These are phyloP conservation scores for Etheostoma nigrum DNA, from an alignment of 2,797 vertebrate species.

Conservation along the genomic window DNA sequence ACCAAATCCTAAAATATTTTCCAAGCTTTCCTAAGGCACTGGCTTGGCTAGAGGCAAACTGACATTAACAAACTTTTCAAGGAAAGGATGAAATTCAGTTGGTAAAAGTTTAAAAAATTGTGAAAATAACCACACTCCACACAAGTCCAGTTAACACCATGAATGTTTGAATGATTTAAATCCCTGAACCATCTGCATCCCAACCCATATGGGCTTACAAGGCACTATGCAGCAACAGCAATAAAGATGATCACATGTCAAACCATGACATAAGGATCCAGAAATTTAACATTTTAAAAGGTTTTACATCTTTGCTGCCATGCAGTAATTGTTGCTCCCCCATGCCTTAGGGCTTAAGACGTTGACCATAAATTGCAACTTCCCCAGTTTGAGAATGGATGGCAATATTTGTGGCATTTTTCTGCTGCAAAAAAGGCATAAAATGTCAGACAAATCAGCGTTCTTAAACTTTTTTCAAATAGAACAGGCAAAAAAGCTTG, in stretches of 20 bases:
- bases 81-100: constrained; percentile 1
- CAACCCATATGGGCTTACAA: neutral
- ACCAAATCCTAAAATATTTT: constrained; percentile 26
- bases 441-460: neutral
- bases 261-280: neutral
- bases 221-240: neutral
- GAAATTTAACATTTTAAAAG: neutral
- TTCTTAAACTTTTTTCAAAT: neutral
- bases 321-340: neutral
- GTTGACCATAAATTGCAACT: neutral
- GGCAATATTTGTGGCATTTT: neutral
- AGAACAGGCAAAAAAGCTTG: neutral
- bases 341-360: neutral
- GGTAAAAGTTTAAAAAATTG: constrained; percentile 7
- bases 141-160: neutral
- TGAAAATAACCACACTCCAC: neutral
- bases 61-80: constrained; percentile 15
- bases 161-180: neutral
- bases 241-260: too few relatives aligned
- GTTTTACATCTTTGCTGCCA: neutral
- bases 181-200: neutral
- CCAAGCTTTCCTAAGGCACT: constrained; percentile 21
- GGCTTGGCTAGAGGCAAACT: constrained; percentile 5
- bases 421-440: neutral
- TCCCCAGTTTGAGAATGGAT: neutral